A percentile compares a stretch with the other conserved stretches of the same genome.
Evolutionary conservation across 2,113 vertebrate species (phyloP).

Genomic region (Microcebus murinus): DNA sequence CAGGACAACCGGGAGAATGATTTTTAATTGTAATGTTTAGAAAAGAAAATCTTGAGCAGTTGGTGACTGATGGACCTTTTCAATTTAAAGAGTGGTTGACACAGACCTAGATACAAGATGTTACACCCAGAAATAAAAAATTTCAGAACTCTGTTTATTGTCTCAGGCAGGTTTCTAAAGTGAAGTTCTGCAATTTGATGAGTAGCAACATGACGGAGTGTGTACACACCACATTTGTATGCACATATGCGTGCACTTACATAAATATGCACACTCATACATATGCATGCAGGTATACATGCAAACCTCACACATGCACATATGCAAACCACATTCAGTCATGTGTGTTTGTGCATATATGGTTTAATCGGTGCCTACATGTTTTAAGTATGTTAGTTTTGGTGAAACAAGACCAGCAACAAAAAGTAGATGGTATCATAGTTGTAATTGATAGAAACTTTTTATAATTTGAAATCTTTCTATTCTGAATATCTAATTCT

Average conservation of each 20-base stretch:
- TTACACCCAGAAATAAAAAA: background rate
- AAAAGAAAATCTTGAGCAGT: background rate
- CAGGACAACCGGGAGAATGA: background rate
- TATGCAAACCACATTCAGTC: no score
- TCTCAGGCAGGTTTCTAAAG: background rate
- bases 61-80: background rate
- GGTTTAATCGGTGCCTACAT: background rate
- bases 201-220: background rate
- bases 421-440: background rate
- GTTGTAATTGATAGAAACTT: background rate
- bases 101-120: background rate
- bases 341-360: no score
- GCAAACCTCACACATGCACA: rapidly evolving
- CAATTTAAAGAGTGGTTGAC: background rate
- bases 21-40: background rate
- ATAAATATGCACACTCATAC: background rate
- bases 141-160: background rate
- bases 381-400: background rate
- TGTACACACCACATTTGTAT: background rate
- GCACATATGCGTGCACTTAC: rapidly evolving
- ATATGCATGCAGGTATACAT: no score
- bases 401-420: background rate
- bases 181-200: background rate
- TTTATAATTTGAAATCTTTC: background rate
- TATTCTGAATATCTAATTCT: background rate